Evolutionary conservation across 2,113 vertebrate species (phyloP).

Genomic region (Paedocypris sp.): DNA sequence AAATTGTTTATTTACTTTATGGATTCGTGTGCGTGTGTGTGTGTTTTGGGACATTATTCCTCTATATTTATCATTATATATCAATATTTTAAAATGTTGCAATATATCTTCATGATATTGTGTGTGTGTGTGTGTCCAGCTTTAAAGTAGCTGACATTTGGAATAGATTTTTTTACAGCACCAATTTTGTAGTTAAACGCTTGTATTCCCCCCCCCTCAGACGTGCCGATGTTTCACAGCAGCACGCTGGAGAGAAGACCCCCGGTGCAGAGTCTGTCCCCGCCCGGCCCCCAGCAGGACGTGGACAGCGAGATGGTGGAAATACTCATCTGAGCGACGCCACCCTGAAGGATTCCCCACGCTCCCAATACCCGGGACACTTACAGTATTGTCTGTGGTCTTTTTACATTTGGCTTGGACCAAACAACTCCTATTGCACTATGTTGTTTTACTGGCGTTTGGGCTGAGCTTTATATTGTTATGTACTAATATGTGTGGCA

Average conservation of each 20-base stretch:
- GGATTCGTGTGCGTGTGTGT: too few species aligned
- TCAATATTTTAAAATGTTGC: too few species aligned
- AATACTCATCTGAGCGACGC: slow-evolving; percentile 60
- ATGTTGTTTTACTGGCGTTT: slow-evolving; percentile 30
- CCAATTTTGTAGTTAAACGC: not conserved
- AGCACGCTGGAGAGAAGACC: slow-evolving; percentile 58
- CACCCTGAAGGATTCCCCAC: slow-evolving; percentile 35
- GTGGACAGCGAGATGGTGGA: slow-evolving; percentile 65
- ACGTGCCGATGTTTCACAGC: slow-evolving; percentile 57
- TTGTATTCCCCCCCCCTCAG: slow-evolving; percentile 30
- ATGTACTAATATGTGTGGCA: slow-evolving; percentile 40
- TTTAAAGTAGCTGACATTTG: too few species aligned
- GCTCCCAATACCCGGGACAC: slow-evolving; percentile 1
- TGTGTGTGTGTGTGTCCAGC: too few species aligned
- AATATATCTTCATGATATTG: too few species aligned
- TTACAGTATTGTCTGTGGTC: slow-evolving; percentile 36
- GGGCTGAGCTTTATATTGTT: slow-evolving; percentile 38
- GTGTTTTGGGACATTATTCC: too few species aligned
- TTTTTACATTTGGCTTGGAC: slow-evolving; percentile 36
- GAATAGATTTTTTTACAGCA: not conserved
- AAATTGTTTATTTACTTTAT: too few species aligned
- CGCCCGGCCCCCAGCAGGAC: slow-evolving; percentile 46
- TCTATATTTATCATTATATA: too few species aligned
- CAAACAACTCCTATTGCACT: slow-evolving; percentile 46
- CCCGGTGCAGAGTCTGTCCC: slow-evolving; percentile 43